Percentiles rank a stretch among this genome's conserved stretches.
phyloP scores from a whole-genome alignment of 1,140 invertebrate genomes.

The Leptinotarsa undecemlineata region DNA sequence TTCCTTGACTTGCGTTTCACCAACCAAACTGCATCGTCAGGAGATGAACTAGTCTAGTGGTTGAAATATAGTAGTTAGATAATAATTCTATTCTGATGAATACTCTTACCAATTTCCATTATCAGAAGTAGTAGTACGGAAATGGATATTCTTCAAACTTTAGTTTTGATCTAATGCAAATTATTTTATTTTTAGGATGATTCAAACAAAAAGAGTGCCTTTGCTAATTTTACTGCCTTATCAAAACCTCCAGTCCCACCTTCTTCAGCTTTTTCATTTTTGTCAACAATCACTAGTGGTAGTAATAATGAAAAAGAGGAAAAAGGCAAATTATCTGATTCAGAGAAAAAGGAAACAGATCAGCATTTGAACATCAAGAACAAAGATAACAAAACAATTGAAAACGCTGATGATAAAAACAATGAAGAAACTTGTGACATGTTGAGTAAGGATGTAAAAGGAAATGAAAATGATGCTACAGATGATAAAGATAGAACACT shows the following conservation, averaged over 20 bases:
- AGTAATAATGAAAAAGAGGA: background rate
- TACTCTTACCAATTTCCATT: too few species aligned
- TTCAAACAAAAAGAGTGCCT: conserved; percentile 41
- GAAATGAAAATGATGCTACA: background rate
- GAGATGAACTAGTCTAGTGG: too few species aligned
- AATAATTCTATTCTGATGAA: too few species aligned
- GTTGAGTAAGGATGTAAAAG: background rate
- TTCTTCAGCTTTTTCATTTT: conserved; percentile 55
- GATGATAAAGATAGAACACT: background rate
- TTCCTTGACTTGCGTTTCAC: too few species aligned
- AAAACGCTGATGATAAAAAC: background rate
- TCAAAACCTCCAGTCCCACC: conserved; percentile 41
- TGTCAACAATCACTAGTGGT: conserved; percentile 44
- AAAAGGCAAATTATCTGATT: background rate
- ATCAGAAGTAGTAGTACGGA: too few species aligned
- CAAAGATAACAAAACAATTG: background rate
- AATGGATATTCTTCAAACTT: too few species aligned
- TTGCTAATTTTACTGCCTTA: conserved; percentile 51
- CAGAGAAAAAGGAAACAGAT: background rate
- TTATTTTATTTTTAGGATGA: background rate
- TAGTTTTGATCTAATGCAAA: background rate
- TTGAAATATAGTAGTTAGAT: too few species aligned
- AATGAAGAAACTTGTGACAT: background rate
- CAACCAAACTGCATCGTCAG: too few species aligned
- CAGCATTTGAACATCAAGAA: background rate